Percentiles rank a stretch among this genome's conserved stretches.
Evolutionary conservation across 2,113 vertebrate genomes (phyloP).

Genomic region (Turdus rufiventris): DNA sequence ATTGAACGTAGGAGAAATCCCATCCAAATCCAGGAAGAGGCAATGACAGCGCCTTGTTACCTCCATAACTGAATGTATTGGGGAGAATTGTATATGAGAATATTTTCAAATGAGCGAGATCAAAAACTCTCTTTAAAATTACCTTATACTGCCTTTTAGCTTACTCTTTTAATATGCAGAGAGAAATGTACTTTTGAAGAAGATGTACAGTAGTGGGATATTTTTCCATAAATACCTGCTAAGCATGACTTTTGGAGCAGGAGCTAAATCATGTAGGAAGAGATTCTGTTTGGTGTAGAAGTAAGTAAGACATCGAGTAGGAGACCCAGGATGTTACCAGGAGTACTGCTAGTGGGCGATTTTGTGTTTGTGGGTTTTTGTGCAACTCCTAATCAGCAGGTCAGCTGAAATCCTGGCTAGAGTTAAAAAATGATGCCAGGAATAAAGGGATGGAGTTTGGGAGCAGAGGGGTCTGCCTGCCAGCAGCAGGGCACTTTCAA

Average conservation of each 20-base stretch:
- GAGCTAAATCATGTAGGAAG: fast-evolving
- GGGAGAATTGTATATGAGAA: fast-evolving
- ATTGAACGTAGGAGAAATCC: background rate
- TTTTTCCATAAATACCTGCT: background rate
- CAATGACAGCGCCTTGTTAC: background rate
- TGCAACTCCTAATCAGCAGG: background rate
- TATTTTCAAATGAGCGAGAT: background rate
- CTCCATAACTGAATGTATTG: background rate
- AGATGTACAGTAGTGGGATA: too few species aligned
- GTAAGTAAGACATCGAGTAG: background rate
- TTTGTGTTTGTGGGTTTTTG: background rate
- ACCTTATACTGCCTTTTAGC: background rate
- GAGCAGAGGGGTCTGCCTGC: background rate
- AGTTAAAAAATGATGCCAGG: background rate
- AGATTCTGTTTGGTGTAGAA: background rate
- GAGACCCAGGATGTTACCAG: background rate
- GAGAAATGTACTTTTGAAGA: background rate
- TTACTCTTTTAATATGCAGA: background rate
- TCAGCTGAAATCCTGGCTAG: background rate
- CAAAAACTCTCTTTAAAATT: background rate
- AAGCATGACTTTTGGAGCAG: background rate
- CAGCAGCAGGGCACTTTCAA: background rate
- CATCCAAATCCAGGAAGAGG: background rate
- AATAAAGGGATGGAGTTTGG: fast-evolving
- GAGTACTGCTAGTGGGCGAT: background rate